phyloP scores from a whole-genome alignment of 1,140 invertebrate genomes.

The Lethrus apterus region DNA sequence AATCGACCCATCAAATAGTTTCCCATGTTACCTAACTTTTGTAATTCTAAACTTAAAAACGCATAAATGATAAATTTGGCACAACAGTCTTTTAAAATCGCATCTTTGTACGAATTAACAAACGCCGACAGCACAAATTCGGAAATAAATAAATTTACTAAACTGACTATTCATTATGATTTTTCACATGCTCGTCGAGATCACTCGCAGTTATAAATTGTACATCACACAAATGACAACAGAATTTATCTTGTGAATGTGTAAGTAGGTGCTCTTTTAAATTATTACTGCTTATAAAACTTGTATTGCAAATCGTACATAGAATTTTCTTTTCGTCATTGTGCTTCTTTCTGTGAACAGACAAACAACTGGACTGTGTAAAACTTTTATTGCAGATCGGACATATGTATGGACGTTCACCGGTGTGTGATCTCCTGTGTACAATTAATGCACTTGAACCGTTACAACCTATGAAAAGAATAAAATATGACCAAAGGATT shows the following conservation, averaged over 20 bases:
- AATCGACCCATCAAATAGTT: no score
- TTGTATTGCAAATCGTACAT: slow-evolving; percentile 3
- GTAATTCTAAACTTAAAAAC: no score
- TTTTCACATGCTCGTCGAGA: slow-evolving; percentile 3
- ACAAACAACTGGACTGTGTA: background rate
- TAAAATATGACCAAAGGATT: background rate
- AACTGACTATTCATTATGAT: no score
- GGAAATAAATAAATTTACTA: no score
- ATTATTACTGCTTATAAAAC: background rate
- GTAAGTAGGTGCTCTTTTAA: slow-evolving; percentile 4
- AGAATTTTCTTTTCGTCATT: slow-evolving; percentile 4
- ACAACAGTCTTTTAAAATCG: no score
- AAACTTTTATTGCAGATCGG: slow-evolving; percentile 23
- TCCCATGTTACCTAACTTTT: no score
- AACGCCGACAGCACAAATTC: no score
- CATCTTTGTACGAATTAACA: no score
- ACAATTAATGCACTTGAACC: slow-evolving; percentile 34
- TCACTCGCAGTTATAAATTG: background rate
- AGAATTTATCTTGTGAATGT: slow-evolving; percentile 9
- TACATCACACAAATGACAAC: slow-evolving; percentile 3
- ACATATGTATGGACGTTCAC: slow-evolving; percentile 35
- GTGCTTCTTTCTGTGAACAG: background rate
- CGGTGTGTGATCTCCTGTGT: slow-evolving; percentile 33
- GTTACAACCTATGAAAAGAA: slow-evolving; percentile 35
- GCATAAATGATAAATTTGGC: no score